Evolutionary conservation across 2,888 invertebrate genomes (phyloP).

Genomic region (Tachina lurida): DNA sequence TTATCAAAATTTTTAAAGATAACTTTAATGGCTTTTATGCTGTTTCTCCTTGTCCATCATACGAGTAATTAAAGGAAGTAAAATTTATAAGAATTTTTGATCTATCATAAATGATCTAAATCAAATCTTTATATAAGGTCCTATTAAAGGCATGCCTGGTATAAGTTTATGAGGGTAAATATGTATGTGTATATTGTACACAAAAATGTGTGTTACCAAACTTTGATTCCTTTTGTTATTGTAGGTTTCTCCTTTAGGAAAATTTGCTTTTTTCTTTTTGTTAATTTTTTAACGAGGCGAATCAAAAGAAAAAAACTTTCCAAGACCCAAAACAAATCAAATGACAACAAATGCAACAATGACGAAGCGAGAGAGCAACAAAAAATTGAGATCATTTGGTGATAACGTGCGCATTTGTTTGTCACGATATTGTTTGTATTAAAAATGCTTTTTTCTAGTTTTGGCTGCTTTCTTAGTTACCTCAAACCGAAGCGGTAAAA

Average conservation of each 20-base stretch:
- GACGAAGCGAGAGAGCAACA: constrained; percentile 65
- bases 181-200: background rate
- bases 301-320: constrained; percentile 56
- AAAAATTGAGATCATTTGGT: constrained; percentile 79
- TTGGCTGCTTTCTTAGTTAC: constrained; percentile 21
- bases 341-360: constrained; percentile 61
- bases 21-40: no score
- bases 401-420: constrained; percentile 82
- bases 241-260: constrained; percentile 41
- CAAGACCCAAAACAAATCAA: constrained; percentile 68
- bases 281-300: constrained; percentile 68
- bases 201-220: constrained; percentile 9
- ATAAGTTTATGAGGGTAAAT: constrained; percentile 16
- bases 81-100: background rate
- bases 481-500: constrained; percentile 34
- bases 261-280: constrained; percentile 19
- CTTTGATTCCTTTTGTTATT: constrained; percentile 26
- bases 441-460: constrained; percentile 76
- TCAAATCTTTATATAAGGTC: background rate
- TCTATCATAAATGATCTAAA: background rate
- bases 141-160: background rate
- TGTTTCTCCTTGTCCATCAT: no score
- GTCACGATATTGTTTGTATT: constrained; percentile 77
- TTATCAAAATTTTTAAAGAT: no score
- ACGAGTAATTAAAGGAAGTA: no score